Evolutionary conservation across 2,888 invertebrate species (phyloP), one percentile per base, ranked within the genome.

Genomic region (Thera britannica): DNA sequence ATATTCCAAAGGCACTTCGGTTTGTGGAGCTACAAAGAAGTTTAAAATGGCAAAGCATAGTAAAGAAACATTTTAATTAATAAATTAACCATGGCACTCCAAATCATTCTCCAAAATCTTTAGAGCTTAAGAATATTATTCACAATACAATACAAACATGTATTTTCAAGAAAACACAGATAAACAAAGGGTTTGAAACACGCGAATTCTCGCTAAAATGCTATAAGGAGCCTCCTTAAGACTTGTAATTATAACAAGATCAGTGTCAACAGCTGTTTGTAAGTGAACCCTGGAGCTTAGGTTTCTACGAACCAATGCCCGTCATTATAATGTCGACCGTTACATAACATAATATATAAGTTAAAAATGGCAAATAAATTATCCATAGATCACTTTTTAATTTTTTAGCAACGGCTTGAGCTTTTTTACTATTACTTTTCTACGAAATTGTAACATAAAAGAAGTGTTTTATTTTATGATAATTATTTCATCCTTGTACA

Each of bases 191-290:
- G 41, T 36, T 12, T 2, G 35, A 36, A 51, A 57, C 9, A 46
- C 56, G 12, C 46, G 23, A 58, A 48, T 62, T 67, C 52, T 12
- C 36, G 52, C 52, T 54, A 67, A 52, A 54, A 48, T 7, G 12
- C 60, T 60, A 56, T 36, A 66, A 51, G 9, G n/a, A 36, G 41
- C 41, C 48, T 48, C 7, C 41, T 52, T 58, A 8, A 61, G 51
- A 36, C 23, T 23, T 12, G 23, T 41, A 48, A 62, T 67, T 62
- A 58, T 54, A 58, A 63, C 63, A 48, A 46, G 44, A 58, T 62
- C n/a, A n/a, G 38, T 67, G 62, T 52, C 58, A 58, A 67, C 67
- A 62, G 67, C 62, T 67, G 62, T 57, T 5, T 46, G 57, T 52
- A n/a, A 44, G 44, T 36, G 8, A 57, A 58, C 57, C 61, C 23